Evolutionary conservation across 2,797 vertebrate genomes (phyloP).

Genomic region (Paratrypauchen microcephalus): DNA sequence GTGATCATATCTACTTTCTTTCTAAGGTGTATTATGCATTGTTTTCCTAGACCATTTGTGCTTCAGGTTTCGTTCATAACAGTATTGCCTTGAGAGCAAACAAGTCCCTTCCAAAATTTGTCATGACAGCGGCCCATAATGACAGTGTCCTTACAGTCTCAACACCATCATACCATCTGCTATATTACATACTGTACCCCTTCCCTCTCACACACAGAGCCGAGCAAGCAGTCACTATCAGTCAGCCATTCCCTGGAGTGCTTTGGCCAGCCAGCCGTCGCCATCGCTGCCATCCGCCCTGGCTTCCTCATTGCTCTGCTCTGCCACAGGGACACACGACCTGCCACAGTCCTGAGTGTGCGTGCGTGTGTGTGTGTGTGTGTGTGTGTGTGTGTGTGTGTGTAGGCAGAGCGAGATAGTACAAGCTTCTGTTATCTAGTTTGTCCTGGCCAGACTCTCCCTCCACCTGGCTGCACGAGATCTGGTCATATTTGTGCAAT

Average conservation of each 20-base stretch:
- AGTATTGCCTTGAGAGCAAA: constrained; percentile 42
- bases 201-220: constrained; percentile 14
- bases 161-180: constrained; percentile 63
- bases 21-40: not conserved
- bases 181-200: constrained; percentile 13
- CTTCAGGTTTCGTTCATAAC: constrained; percentile 11
- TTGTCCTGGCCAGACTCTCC: constrained; percentile 49
- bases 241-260: constrained; percentile 60
- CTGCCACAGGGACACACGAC: constrained; percentile 50
- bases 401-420: constrained; percentile 33
- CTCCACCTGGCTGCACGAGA: constrained; percentile 30
- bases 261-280: constrained; percentile 47
- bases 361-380: too few relatives aligned
- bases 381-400: constrained; percentile 23
- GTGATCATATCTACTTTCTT: not conserved
- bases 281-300: constrained; percentile 56
- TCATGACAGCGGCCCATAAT: constrained; percentile 37
- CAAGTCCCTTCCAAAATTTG: constrained; percentile 52
- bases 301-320: constrained; percentile 52
- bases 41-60: not conserved
- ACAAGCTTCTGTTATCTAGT: constrained; percentile 55
- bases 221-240: constrained; percentile 61
- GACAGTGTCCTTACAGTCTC: constrained; percentile 48
- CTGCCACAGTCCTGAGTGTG: constrained; percentile 34
- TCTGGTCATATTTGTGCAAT: constrained; percentile 31